phyloP scores from a whole-genome alignment of 1,140 invertebrate genomes.

The Drosophila bipectinata region DNA sequence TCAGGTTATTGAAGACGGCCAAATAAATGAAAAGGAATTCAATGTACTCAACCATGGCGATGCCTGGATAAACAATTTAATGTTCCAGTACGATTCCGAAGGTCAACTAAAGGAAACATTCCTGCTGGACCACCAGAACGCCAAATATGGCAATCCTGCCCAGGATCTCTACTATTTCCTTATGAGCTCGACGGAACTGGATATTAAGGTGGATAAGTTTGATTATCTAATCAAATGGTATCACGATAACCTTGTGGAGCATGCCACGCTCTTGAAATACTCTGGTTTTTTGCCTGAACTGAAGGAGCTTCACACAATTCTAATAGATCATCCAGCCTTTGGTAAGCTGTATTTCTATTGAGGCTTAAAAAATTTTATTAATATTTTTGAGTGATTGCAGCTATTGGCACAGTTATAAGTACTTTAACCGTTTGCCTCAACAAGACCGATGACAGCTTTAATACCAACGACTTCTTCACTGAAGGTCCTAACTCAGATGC shows the following conservation, averaged over 20 bases:
- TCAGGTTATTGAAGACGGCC: constrained; percentile 13
- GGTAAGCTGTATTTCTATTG: background rate
- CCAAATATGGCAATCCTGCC: constrained; percentile 54
- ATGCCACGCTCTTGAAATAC: constrained; percentile 38
- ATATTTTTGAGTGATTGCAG: constrained; percentile 10
- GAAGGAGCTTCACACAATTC: constrained; percentile 37
- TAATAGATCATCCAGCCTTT: constrained; percentile 38
- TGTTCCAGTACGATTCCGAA: constrained; percentile 86
- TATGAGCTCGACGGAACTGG: constrained; percentile 40
- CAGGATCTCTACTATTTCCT: constrained; percentile 58
- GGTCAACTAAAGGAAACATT: constrained; percentile 84
- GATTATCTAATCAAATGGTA: constrained; percentile 56
- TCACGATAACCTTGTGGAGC: constrained; percentile 45
- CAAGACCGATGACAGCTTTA: constrained; percentile 20
- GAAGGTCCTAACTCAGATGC: constrained; percentile 21
- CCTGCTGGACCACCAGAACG: constrained; percentile 82
- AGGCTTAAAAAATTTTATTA: background rate
- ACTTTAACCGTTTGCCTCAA: constrained; percentile 35
- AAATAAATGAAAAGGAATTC: constrained; percentile 84
- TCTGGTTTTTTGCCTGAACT: constrained; percentile 37
- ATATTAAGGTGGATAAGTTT: constrained; percentile 54
- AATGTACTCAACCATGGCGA: constrained; percentile 88
- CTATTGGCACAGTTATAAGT: constrained; percentile 39
- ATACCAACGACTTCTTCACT: constrained; percentile 11
- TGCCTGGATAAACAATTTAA: constrained; percentile 87